Evolutionary conservation across 2,113 vertebrate genomes (phyloP).

Genomic region (Vimba vimba): DNA sequence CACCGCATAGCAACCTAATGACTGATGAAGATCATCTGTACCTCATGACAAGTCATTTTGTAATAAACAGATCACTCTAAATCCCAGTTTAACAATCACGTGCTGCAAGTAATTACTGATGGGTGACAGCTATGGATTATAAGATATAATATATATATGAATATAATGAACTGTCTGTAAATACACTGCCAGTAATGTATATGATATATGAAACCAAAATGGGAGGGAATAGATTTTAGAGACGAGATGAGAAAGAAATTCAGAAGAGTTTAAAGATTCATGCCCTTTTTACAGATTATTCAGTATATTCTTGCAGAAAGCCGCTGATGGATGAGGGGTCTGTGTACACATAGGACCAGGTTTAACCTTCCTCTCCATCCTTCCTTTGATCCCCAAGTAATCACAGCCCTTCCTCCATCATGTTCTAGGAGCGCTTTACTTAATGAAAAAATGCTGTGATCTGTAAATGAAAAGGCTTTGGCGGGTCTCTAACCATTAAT

Average conservation of each 20-base stretch:
- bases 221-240: not conserved
- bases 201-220: constrained; percentile 16
- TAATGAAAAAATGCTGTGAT: constrained; percentile 47
- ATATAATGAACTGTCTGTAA: constrained; percentile 2
- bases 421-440: constrained; percentile 21
- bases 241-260: not conserved
- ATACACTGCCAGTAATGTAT: not conserved
- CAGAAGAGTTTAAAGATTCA: constrained; percentile 3
- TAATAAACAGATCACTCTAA: constrained; percentile 6
- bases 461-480: constrained; percentile 47
- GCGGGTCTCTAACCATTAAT: constrained; percentile 39
- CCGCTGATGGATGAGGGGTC: constrained; percentile 23
- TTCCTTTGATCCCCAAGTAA: constrained; percentile 43
- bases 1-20: not conserved
- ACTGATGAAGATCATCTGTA: not conserved
- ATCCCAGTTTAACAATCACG: constrained; percentile 22
- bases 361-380: constrained; percentile 24
- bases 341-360: constrained; percentile 10
- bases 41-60: not conserved
- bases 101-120: constrained; percentile 15
- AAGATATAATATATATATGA: not conserved
- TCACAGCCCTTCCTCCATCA: constrained; percentile 39
- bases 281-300: constrained; percentile 20
- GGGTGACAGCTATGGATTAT: not conserved
- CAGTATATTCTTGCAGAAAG: constrained; percentile 22